Base-by-base conservation (phyloP, 2,113 vertebrate species). In the Scomber scombrus region DNA sequence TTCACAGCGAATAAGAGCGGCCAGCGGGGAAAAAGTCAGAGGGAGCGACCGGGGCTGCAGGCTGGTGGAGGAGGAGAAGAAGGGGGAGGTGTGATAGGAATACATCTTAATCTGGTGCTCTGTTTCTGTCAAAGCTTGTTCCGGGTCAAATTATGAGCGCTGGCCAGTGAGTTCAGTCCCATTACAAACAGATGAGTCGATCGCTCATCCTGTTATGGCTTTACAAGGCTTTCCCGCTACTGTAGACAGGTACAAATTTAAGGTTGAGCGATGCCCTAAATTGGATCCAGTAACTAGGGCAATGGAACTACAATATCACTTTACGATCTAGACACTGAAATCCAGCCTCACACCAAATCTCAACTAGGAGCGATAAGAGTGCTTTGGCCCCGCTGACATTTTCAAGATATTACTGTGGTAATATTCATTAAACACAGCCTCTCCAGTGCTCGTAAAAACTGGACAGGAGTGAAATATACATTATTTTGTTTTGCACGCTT, bases 111-210 rank as follows among this genome's bases (percentile, higher is more conserved):
- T 94, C 90, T 81, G 78, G 80, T 34, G 63, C 77, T 92, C 92
- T 92, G 93, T 93, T 95, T 90, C 91, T 95, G 92, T 93, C 94
- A 93, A 54, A 87, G 86, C 91, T 91, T 73, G 85, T 93, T 94
- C 90, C 86, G 82, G 93, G 89, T 93, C 90, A 94, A 93, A 93
- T 93, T 91, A 94, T 91, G 92, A 93, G 89, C 77, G 61, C 91
- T 92, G 81, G 89, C 83, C 86, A 74, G 81, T 88, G 89, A 88
- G 87, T 83, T 84, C 82, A 80, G 90, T 76, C 84, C 88, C 89
- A 91, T 95, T 94, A 93, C 88, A 87, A 91, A 91, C 78, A 93
- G 91, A 93, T 90, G 88, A 94, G 85, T 84, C 91, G 80, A 93
- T 93, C 86, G 82, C 83, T 94, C 93, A 93, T 93, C 71, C 79